Evolutionary conservation across 92 coral and sea anemone genomes (phyloP).

Genomic region (Parazoanthus darwini): DNA sequence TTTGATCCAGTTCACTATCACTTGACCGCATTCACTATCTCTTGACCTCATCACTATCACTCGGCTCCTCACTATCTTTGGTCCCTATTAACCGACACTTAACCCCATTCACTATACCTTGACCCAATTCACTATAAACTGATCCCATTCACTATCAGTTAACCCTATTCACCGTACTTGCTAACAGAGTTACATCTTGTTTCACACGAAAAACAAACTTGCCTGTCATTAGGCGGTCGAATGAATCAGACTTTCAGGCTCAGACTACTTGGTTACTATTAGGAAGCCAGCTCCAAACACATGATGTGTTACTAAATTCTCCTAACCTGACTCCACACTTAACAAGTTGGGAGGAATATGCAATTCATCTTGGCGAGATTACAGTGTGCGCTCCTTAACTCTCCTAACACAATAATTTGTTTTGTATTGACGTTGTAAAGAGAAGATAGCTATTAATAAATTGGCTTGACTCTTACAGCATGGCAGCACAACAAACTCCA

Average conservation of each 20-base stretch:
- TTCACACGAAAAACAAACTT: background rate
- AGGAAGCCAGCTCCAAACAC: background rate
- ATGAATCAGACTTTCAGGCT: background rate
- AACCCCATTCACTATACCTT: no score
- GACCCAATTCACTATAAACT: background rate
- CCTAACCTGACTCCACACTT: no score
- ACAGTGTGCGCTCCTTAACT: no score
- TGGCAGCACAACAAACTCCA: background rate
- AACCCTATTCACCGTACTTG: background rate
- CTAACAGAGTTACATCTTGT: background rate
- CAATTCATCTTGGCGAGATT: no score
- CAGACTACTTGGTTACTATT: background rate
- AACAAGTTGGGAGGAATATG: no score
- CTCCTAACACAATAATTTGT: no score
- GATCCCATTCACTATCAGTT: background rate
- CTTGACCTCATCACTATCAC: background rate
- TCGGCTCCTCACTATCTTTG: no score
- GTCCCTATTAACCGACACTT: no score
- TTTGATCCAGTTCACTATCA: background rate
- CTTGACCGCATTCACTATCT: background rate
- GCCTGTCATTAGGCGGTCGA: background rate
- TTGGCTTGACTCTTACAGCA: no score
- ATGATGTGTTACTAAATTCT: no score
- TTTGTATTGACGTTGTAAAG: no score
- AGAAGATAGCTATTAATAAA: no score